Evolutionary conservation across 1,140 invertebrate genomes (phyloP), one percentile per base, ranked within the genome.

Genomic region (Bradysia coprophila): DNA sequence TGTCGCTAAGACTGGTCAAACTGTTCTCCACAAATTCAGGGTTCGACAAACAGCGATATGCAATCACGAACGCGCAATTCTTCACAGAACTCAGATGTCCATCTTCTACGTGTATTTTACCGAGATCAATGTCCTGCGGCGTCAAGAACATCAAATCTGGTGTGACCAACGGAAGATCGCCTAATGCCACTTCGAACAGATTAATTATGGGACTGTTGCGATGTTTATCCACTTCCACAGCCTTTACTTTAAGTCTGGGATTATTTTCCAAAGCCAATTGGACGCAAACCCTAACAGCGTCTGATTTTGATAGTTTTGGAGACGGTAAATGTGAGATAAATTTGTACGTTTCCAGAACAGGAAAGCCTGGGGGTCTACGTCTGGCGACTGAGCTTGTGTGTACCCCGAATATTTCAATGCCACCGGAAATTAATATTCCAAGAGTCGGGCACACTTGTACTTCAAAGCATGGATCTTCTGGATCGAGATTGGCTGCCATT

Each of bases 221-320:
- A 42, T 63, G 48, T 21, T 57, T 48, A 38, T 67, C 63, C 15
- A 70, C 65, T 47, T 69, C 63, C 9, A 87, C 62, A 4, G 76
- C 68, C 48, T 80, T 84, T 0, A 92, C 63, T 59, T 78, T 81
- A 19, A 71, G 66, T 0, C 60, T 63, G 18, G 68, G 55, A 21
- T 71, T 56, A 58, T 91, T 92, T 56, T 95, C 91, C 1, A 91
- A 53, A 1, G 77, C 72, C 1, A 90, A 55, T 50, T 95, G 81
- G 3, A 76, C 61, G 34, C 53, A 59, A 36, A 50, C 43, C 1
- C 55, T 46, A 1, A 46, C 49, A 0, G 54, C 55, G 43, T 58
- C 53, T 24, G 31, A 21, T 51, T 55, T 51, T 51, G 51, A 45
- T 64, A 57, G 53, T 43, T 55, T 49, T 39, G 47, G 52, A 51